Conservation (phyloP, 1,140 invertebrate genomes). For the Brachionus sp. region DNA sequence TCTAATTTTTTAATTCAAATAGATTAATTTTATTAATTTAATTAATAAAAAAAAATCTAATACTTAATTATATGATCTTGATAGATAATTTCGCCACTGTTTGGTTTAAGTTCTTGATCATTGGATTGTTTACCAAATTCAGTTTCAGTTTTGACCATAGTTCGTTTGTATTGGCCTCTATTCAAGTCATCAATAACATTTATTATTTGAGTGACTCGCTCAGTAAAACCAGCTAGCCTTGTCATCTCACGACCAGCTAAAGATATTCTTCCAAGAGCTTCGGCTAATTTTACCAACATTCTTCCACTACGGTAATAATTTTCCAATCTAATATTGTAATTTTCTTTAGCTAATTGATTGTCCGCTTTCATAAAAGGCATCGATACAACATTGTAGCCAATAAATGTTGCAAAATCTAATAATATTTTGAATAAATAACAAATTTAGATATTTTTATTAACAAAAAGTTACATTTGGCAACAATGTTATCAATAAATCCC, state of each 20-base stretch:
- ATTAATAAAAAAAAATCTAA: neutral
- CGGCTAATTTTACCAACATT: slow-evolving; percentile 92
- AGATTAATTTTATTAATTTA: neutral
- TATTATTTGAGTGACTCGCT: slow-evolving; percentile 82
- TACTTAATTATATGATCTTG: slow-evolving; percentile 78
- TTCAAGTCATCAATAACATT: slow-evolving; percentile 81
- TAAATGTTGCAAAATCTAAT: slow-evolving; percentile 76
- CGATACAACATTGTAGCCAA: slow-evolving; percentile 91
- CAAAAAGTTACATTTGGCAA: slow-evolving; percentile 82
- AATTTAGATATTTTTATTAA: neutral
- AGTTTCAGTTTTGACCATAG: slow-evolving; percentile 68
- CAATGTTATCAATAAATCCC: slow-evolving; percentile 89
- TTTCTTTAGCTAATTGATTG: slow-evolving; percentile 57
- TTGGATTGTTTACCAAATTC: neutral
- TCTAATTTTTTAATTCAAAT: slow-evolving; percentile 53
- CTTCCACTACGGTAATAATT: slow-evolving; percentile 91
- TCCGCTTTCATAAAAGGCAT: slow-evolving; percentile 78
- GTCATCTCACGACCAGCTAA: slow-evolving; percentile 89
- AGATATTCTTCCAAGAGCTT: slow-evolving; percentile 85
- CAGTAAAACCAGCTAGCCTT: slow-evolving; percentile 84
- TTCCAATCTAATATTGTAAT: slow-evolving; percentile 69
- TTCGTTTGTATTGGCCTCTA: slow-evolving; percentile 76
- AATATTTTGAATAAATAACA: too few species aligned
- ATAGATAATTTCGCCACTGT: slow-evolving; percentile 25
- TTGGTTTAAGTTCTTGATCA: neutral